Base-by-base conservation (phyloP, 2,888 invertebrate species). In the Polylopha cassiicola region DNA sequence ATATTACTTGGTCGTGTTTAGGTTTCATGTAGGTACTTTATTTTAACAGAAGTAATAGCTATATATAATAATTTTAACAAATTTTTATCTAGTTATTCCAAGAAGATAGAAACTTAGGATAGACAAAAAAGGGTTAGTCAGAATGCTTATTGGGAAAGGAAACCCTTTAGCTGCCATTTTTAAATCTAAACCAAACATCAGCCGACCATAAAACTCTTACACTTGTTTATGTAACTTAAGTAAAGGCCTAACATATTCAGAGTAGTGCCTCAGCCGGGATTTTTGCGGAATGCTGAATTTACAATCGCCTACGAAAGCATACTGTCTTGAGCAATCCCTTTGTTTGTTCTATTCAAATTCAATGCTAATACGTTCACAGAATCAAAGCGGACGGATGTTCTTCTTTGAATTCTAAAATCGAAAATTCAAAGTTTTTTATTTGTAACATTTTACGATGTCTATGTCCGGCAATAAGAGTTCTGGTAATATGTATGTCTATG, bases 331-430 rank as follows among this genome's bases (percentile, higher is more conserved):
- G 65, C 77, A 81, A 80, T 78, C 81, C 84, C 78, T 81, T 84
- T 82, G 81, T 82, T 82, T 82, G 84, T 84, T 75, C 80, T 81
- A 84, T 84, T 84, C 84, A 84, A 84, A 84, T 84, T 65, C 73
- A 73, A 82, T 82, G 81, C 80, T 81, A 84, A 81, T 81, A 81
- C 79, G 76, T 78, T 76, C 66, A 71, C 70, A 63, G 78, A 80
- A 82, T 80, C 81, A 79, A 78, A 80, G 77, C 72, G 71, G 73
- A 70, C 74, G 73, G 72, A 74, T 74, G 74, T 71, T 78, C 70
- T 70, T 71, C 73, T 76, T 76, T 75, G 73, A 73, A 62, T 65
- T 59, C 61, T 58, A 58, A 61, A 68, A 75, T 69, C 65, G 69
- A 64, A 77, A 74, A 75, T 73, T 73, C 70, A 62, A 68, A 66